Percentiles rank a stretch among this genome's conserved stretches.
These are phyloP conservation scores for Emberiza fucata DNA, from an alignment of 2,113 vertebrate species.

Conservation along the genomic window DNA sequence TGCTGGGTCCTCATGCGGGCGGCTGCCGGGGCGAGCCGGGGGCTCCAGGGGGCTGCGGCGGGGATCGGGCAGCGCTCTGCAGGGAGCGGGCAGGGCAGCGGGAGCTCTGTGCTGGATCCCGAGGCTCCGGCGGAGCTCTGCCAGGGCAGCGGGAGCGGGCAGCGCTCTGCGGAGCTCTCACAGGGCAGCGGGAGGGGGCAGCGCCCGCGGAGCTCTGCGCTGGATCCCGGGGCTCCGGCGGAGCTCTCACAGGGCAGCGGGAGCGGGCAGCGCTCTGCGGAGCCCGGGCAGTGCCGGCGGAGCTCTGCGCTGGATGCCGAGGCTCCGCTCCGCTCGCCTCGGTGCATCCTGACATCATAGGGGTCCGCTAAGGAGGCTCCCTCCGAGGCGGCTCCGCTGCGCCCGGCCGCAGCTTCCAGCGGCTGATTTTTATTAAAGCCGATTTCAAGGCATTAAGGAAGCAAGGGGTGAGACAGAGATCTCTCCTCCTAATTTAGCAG, in stretches of 20 bases:
- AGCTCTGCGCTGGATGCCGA: conserved; percentile 52
- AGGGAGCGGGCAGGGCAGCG: conserved; percentile 31
- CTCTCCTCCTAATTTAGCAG: background rate
- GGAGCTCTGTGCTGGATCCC: background rate
- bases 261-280: too few relatives aligned
- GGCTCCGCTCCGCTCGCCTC: conserved; percentile 48
- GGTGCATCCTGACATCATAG: conserved; percentile 82
- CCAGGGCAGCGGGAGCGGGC: too few relatives aligned
- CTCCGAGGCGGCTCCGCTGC: conserved; percentile 19
- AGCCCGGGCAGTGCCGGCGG: conserved; percentile 40
- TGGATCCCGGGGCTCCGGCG: too few relatives aligned
- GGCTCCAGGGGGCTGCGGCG: background rate
- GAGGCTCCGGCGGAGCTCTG: too few relatives aligned
- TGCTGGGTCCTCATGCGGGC: conserved; percentile 85
- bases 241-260: too few relatives aligned
- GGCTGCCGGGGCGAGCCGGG: conserved; percentile 60
- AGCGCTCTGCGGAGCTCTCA: too few relatives aligned
- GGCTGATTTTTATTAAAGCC: conserved; percentile 9
- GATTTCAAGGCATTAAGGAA: background rate
- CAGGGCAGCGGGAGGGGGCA: too few relatives aligned
- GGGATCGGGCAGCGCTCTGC: too few relatives aligned
- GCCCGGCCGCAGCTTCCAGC: background rate
- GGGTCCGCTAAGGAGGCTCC: conserved; percentile 80
- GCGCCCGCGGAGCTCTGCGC: too few relatives aligned
- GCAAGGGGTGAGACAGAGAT: background rate